A percentile compares a stretch with the other conserved stretches of the same genome.
These are phyloP conservation scores for Napeogenes inachia DNA, from an alignment of 2,888 invertebrate genomes.

Conservation along the genomic window DNA sequence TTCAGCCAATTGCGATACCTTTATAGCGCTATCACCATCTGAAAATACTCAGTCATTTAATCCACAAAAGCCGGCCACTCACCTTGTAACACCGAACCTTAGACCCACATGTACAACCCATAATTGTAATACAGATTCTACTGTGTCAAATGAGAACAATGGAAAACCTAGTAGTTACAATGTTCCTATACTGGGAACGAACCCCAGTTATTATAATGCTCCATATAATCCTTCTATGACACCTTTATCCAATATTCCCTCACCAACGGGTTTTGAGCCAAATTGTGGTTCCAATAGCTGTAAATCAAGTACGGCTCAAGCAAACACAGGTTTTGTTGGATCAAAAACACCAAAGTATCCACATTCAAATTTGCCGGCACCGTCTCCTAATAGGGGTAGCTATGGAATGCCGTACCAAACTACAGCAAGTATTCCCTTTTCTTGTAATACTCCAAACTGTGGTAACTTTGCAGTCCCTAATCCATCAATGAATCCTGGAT, in stretches of 20 bases:
- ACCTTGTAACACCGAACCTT: conserved; percentile 52
- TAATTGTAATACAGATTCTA: conserved; percentile 28
- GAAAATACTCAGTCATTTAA: conserved; percentile 10
- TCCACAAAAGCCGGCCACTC: conserved; percentile 38
- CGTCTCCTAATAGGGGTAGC: neutral
- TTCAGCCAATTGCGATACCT: conserved; percentile 20
- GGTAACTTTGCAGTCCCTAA: conserved; percentile 13
- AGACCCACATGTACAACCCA: conserved; percentile 37
- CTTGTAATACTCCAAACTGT: conserved; percentile 39
- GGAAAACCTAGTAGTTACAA: conserved; percentile 42
- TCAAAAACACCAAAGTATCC: conserved; percentile 1
- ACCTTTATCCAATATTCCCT: conserved; percentile 5
- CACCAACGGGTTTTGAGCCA: neutral
- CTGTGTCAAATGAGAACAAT: conserved; percentile 25
- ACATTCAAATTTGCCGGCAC: neutral
- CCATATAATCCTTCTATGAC: conserved; percentile 15
- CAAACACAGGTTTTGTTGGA: neutral
- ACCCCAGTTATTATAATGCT: conserved; percentile 25
- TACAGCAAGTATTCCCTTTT: conserved; percentile 12
- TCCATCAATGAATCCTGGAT: conserved; percentile 1
- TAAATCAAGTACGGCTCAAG: neutral
- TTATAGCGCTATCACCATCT: conserved; percentile 24
- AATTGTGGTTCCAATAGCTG: conserved; percentile 10
- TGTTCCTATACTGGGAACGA: conserved; percentile 35
- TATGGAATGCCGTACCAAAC: neutral